Evolutionary conservation across 2,888 invertebrate genomes (phyloP), one percentile per base, ranked within the genome.

Genomic region (Drosophila mimica): DNA sequence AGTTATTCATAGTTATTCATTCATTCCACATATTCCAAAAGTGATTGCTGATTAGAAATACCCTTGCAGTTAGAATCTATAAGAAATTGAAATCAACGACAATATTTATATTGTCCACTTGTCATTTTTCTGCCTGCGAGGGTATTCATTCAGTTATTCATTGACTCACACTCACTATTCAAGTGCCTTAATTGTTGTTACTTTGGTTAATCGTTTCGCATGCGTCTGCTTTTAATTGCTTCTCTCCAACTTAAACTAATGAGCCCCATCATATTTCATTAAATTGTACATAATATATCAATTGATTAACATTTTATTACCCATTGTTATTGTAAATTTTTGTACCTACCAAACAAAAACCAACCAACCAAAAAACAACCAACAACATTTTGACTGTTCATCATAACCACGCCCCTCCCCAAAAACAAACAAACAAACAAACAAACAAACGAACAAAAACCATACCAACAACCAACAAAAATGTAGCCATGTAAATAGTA

Each of bases 401-500:
- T 79, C 79, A 77, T 77, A 83, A 85, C 60, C 70, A 8, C 34
- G 5, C 38, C 20, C 7, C 8, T 17, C 15, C 11, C 25, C 46
- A 25, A 25, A 25, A 49, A 71, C 76, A 76, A 66, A 58, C 36
- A 52, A 60, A 28, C 25, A 40, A 57, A 28, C 36, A 25, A 25
- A 33, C 8, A 69, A 69, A 53, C 34, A 33, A 33, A 57, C 51
- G 71, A 25, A n/a, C 46, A 40, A 40, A 69, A 54, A 76, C 33
- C 43, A 52, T 49, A 58, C 60, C 64, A 69, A 76, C 71, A 79
- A 72, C 15, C 15, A 69, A 76, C 76, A 78, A 79, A 65, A 71
- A 74, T 79, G 90, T 92, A 91, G 91, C 89, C 90, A 89, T 91
- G 87, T 91, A 91, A 89, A 90, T 88, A 90, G 90, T 91, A 92